These are phyloP conservation scores for Teleogryllus occipitalis DNA, from an alignment of 1,140 invertebrate genomes.

Conservation along the genomic window DNA sequence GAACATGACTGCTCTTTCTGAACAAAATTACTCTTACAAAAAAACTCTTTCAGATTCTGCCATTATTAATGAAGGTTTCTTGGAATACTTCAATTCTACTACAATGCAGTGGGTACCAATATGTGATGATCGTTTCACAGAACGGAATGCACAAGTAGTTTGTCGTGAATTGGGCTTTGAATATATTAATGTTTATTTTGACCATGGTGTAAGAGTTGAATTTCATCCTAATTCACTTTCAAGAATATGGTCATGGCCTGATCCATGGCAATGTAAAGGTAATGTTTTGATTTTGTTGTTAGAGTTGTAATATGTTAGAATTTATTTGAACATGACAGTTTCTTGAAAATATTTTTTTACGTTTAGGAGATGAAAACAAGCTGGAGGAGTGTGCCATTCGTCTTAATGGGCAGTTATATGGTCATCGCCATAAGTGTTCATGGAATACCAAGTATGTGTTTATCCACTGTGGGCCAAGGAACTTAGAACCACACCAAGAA, in stretches of 20 bases:
- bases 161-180: slow-evolving; percentile 90
- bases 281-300: slow-evolving; percentile 30
- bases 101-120: slow-evolving; percentile 94
- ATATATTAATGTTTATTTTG: slow-evolving; percentile 77
- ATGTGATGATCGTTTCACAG: slow-evolving; percentile 91
- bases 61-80: slow-evolving; percentile 52
- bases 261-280: slow-evolving; percentile 71
- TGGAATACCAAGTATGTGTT: slow-evolving; percentile 91
- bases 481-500: slow-evolving; percentile 55
- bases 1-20: not conserved
- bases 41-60: not conserved
- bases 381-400: slow-evolving; percentile 83
- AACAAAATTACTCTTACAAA: not conserved
- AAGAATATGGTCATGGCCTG: slow-evolving; percentile 89
- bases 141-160: slow-evolving; percentile 89
- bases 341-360: slow-evolving; percentile 16
- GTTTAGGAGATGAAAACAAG: slow-evolving; percentile 68
- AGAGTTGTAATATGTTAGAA: not conserved
- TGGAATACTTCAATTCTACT: slow-evolving; percentile 92
- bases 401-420: slow-evolving; percentile 80
- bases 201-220: slow-evolving; percentile 69
- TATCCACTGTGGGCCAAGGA: slow-evolving; percentile 78
- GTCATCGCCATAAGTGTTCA: slow-evolving; percentile 71
- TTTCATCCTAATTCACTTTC: slow-evolving; percentile 74
- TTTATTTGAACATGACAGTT: not conserved